These are phyloP conservation scores for Labia minor DNA, from an alignment of 2,888 invertebrate genomes.

Conservation along the genomic window DNA sequence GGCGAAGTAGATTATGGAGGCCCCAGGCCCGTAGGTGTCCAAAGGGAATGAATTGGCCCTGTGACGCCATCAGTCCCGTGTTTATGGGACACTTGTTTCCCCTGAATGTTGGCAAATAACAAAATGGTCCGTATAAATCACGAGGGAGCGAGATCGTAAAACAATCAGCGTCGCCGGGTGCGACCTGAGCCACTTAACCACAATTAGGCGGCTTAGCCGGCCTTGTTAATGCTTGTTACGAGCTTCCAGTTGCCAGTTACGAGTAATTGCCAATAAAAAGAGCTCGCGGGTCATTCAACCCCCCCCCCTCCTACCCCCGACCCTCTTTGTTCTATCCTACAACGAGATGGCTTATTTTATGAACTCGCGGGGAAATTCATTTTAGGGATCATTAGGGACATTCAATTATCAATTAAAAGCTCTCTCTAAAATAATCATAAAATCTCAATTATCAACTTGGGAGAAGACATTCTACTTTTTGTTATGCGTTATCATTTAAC, in stretches of 20 bases:
- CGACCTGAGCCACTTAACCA: not conserved
- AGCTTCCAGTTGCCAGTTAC: no score
- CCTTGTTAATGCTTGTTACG: no score
- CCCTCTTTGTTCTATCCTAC: no score
- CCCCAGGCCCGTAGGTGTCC: not conserved
- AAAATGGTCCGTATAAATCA: constrained; percentile 4
- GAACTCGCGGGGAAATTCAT: not conserved
- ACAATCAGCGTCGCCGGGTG: not conserved
- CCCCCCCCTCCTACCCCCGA: not conserved
- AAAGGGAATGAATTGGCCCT: no score
- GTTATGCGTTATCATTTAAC: no score
- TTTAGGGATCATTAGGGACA: not conserved
- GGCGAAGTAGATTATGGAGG: not conserved
- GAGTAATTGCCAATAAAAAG: not conserved
- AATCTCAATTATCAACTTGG: no score
- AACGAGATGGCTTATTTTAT: not conserved
- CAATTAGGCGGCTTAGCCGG: not conserved
- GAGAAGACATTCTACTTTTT: no score
- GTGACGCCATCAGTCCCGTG: not conserved
- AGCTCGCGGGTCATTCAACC: not conserved
- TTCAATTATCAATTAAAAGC: constrained; percentile 1
- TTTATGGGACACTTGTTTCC: constrained; percentile 13
- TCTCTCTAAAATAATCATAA: not conserved
- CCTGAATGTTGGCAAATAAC: not conserved
- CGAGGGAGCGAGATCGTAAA: not conserved